These are phyloP conservation scores for Microtus richardsoni DNA, from an alignment of 2,113 vertebrate species.

Conservation along the genomic window DNA sequence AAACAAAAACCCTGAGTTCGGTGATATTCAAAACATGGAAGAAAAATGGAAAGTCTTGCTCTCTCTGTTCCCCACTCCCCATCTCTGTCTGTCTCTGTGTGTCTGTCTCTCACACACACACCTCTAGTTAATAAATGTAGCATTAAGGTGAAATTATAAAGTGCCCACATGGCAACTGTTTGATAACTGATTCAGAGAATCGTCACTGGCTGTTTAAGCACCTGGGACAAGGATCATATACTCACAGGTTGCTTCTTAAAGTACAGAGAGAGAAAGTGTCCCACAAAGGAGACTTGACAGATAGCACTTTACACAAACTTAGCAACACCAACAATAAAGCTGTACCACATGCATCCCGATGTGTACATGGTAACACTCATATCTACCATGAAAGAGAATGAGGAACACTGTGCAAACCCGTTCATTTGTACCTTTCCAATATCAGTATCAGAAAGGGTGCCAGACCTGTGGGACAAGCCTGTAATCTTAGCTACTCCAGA, in stretches of 20 bases:
- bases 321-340: background rate
- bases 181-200: background rate
- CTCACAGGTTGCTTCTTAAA: constrained; percentile 6
- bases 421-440: background rate
- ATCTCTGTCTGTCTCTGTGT: too few species aligned
- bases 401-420: constrained; percentile 12
- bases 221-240: background rate
- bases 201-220: background rate
- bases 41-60: background rate
- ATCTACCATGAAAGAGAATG: constrained; percentile 43
- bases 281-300: background rate
- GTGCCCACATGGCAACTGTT: background rate
- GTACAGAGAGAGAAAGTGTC: background rate
- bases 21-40: constrained; percentile 23
- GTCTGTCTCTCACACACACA: background rate
- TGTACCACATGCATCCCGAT: background rate
- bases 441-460: background rate
- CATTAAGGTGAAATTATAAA: background rate
- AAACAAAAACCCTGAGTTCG: constrained; percentile 18
- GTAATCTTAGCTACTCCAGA: background rate
- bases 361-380: constrained; percentile 5
- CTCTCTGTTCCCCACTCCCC: background rate
- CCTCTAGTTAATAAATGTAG: background rate
- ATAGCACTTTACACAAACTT: background rate
- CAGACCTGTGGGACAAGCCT: background rate